Base-by-base conservation (phyloP, 2,113 vertebrate genomes). In the Nansenia antarctica region DNA sequence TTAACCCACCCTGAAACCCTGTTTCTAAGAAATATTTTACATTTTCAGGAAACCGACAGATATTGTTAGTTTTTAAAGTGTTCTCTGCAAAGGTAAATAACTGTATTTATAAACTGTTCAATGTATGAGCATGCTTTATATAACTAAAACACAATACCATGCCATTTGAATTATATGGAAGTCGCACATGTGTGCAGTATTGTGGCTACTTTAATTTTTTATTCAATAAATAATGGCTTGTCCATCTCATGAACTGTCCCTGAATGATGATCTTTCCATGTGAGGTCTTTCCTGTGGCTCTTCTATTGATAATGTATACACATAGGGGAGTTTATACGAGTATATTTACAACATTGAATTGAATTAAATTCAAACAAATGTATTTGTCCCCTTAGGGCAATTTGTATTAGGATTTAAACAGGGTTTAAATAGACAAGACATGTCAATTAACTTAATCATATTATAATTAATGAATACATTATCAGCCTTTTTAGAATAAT, bases 81-180 rank as follows among this genome's bases (percentile, higher is more conserved):
- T 80, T 83, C 34, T 45, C 68, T 54, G 52, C 63, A 65, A 78
- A 75, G 20, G 65, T 59, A n/a, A 85, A 74, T 72, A 80, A 67
- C 70, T 74, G 79, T 88, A 88, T 88, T 87, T 89, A 92, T 87
- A 88, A 82, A 88, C 75, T 90, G 87, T 89, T 89, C 81, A 81
- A 85, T 88, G 87, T 86, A 71, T 70, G 82, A 79, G 89, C 89
- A 89, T 90, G 89, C 85, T 87, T 87, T 86, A 73, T 86, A 82
- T 83, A 70, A 86, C 79, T 84, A 76, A 81, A 87, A 84, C 65
- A 76, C 70, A 76, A 73, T 70, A 77, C 74, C 67, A 70, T 78
- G 76, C 71, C 79, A 81, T 79, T 80, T 70, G 71, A 81, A 74
- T 72, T 47, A 54, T 62, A 82, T 72, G 83, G 71, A 88, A 72